Conservation (phyloP, 2,888 invertebrate species). For the Salpingus planirostris region DNA sequence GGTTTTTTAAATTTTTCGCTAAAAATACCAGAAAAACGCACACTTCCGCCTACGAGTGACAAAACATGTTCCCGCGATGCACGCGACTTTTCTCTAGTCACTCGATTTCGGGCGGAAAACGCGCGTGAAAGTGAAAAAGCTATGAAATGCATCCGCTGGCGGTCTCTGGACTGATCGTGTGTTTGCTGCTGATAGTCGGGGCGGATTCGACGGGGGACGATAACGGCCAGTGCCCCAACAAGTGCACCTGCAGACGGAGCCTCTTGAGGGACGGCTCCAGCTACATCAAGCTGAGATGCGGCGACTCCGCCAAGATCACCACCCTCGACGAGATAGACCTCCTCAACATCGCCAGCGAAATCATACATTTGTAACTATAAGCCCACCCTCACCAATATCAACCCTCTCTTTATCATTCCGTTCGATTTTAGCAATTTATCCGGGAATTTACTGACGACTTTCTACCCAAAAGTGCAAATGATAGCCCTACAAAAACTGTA, state of each 20-base stretch:
- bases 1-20: too few relatives aligned
- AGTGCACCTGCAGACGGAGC: slow-evolving; percentile 49
- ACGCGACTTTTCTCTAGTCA: too few relatives aligned
- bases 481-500: slow-evolving; percentile 62
- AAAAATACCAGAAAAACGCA: too few relatives aligned
- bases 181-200: not conserved
- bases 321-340: slow-evolving; percentile 56
- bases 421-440: slow-evolving; percentile 56
- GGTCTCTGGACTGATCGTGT: too few relatives aligned
- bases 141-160: too few relatives aligned
- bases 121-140: too few relatives aligned
- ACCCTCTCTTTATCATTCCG: not conserved
- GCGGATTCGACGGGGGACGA: slow-evolving; percentile 1
- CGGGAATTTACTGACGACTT: slow-evolving; percentile 52
- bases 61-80: too few relatives aligned
- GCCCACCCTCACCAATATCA: slow-evolving; percentile 21
- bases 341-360: slow-evolving; percentile 50
- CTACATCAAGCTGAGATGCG: slow-evolving; percentile 54
- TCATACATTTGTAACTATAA: slow-evolving; percentile 62
- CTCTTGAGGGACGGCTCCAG: slow-evolving; percentile 46
- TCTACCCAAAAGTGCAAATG: slow-evolving; percentile 54
- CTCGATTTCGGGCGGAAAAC: too few relatives aligned
- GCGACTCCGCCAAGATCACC: slow-evolving; percentile 49
- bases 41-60: too few relatives aligned
- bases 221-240: slow-evolving; percentile 25